Conservation (phyloP, 2,888 invertebrate species). For the Chalcis sispes region DNA sequence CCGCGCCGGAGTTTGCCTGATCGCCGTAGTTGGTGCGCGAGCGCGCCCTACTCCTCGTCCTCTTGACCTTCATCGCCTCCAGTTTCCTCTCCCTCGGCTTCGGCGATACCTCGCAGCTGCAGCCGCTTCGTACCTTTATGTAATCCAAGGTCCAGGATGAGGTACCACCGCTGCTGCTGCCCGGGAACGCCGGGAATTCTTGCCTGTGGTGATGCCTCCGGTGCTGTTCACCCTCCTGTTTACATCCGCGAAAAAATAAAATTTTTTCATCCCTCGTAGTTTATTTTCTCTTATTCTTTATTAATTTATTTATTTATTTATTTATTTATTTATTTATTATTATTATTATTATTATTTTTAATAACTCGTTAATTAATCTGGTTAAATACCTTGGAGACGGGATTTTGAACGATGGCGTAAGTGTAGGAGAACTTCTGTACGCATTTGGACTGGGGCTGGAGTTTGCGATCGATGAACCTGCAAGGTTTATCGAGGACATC, state of each 20-base stretch:
- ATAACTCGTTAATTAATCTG: too few relatives aligned
- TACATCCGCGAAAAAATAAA: neutral
- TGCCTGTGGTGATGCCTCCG: constrained; percentile 72
- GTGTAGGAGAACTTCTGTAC: constrained; percentile 90
- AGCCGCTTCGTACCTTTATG: constrained; percentile 88
- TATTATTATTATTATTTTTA: too few relatives aligned
- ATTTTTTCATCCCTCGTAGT: too few relatives aligned
- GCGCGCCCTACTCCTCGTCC: constrained; percentile 63
- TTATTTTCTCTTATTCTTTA: too few relatives aligned
- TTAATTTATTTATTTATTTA: neutral
- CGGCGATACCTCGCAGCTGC: constrained; percentile 87
- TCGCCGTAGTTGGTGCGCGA: constrained; percentile 46
- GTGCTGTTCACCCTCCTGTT: constrained; percentile 73
- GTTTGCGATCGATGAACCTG: constrained; percentile 84
- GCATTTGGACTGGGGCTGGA: constrained; percentile 85
- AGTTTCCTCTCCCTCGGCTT: constrained; percentile 76
- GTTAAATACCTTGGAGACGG: constrained; percentile 69
- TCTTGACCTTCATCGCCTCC: constrained; percentile 65
- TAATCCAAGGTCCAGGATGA: constrained; percentile 87
- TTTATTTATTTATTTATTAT: too few relatives aligned
- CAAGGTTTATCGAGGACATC: constrained; percentile 86
- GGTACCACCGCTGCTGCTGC: constrained; percentile 68
- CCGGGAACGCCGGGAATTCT: constrained; percentile 77
- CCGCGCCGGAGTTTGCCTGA: constrained; percentile 59
- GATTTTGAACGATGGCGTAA: constrained; percentile 87